These are phyloP conservation scores for Eospalax fontanierii DNA, from an alignment of 2,797 vertebrate species.

Conservation along the genomic window DNA sequence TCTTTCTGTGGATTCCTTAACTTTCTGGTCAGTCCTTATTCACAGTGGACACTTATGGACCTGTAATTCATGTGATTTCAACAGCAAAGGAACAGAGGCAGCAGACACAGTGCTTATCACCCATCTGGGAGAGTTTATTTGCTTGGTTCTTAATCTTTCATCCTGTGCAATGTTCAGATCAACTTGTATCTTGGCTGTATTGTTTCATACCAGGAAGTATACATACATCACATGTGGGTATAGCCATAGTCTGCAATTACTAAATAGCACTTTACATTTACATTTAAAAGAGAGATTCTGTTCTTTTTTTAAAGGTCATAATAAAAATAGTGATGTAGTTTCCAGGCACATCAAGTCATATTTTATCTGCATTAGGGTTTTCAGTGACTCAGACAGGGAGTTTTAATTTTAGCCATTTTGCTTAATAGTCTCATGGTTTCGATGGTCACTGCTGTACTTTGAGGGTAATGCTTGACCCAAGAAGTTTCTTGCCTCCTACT, in stretches of 20 bases:
- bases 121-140: background rate
- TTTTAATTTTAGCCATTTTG: conserved; percentile 31
- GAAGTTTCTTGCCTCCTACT: background rate
- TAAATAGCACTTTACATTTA: conserved; percentile 24
- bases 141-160: background rate
- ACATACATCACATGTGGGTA: background rate
- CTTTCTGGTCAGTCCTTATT: background rate
- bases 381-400: background rate
- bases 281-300: background rate
- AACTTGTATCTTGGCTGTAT: background rate
- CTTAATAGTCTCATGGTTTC: background rate
- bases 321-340: conserved; percentile 2
- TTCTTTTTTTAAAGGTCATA: conserved; percentile 52
- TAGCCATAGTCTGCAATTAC: background rate
- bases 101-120: background rate
- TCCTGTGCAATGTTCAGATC: background rate
- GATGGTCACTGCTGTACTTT: background rate
- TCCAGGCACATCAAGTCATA: background rate
- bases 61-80: background rate
- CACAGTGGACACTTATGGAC: background rate
- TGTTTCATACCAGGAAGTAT: conserved; percentile 40
- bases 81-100: background rate
- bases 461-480: background rate
- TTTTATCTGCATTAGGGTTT: background rate
- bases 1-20: conserved; percentile 2